Evolutionary conservation across 2,113 vertebrate species (phyloP).

Genomic region (Noctilio leporinus): DNA sequence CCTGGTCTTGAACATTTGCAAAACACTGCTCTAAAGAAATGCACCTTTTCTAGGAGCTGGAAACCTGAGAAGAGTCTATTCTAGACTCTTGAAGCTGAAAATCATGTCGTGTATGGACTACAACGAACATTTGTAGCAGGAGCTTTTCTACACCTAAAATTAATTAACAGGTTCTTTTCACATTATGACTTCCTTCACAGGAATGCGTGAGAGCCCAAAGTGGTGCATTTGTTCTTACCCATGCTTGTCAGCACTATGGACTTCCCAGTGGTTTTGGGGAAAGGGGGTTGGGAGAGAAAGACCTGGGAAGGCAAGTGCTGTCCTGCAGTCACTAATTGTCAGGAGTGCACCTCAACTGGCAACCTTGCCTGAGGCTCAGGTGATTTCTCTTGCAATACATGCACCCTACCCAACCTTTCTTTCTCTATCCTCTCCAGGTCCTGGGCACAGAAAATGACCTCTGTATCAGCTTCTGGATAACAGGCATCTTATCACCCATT

Average conservation of each 20-base stretch:
- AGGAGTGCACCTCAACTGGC: not conserved
- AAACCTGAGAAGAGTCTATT: not conserved
- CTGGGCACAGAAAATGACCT: not conserved
- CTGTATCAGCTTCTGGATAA: not conserved
- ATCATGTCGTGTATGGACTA: not conserved
- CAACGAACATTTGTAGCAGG: not conserved
- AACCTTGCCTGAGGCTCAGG: not conserved
- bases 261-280: not conserved
- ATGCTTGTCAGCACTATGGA: not conserved
- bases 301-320: not conserved
- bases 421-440: not conserved
- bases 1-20: no score
- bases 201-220: not conserved
- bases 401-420: not conserved
- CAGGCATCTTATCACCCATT: not conserved
- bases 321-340: not conserved
- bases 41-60: not conserved
- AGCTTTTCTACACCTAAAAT: not conserved
- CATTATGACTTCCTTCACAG: not conserved
- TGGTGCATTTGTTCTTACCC: not conserved
- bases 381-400: not conserved
- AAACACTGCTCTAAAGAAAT: not conserved
- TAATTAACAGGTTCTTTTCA: not conserved
- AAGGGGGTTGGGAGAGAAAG: fast-evolving
- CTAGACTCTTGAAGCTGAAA: not conserved